phyloP scores from a whole-genome alignment of 2,113 vertebrate genomes.

The human region DNA sequence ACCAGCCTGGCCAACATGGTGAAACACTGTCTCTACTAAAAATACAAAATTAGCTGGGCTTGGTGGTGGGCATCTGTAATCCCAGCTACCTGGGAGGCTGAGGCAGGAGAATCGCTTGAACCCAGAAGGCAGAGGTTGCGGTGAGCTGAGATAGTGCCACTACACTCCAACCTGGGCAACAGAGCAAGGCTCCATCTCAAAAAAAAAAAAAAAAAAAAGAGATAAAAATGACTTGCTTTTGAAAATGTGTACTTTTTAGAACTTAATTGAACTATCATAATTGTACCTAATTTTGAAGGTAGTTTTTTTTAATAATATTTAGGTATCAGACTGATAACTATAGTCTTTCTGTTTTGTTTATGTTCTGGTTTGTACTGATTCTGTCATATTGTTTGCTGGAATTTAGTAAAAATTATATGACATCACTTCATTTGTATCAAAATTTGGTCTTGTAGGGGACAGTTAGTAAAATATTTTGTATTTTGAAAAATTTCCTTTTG shows the following conservation, averaged over 20 bases:
- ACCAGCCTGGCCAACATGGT: no score
- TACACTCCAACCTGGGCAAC: no score
- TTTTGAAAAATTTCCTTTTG: background rate
- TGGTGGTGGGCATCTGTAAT: no score
- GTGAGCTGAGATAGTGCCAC: no score
- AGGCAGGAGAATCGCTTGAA: no score
- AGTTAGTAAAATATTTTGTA: conserved; percentile 21
- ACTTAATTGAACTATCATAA: background rate
- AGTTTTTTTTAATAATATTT: background rate
- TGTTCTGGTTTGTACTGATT: background rate
- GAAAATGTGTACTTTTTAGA: background rate
- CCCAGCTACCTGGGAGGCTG: no score
- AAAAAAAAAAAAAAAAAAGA: background rate
- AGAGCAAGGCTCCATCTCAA: no score
- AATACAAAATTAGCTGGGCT: no score
- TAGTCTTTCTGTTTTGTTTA: background rate
- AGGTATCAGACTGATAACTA: background rate
- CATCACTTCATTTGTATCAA: conserved; percentile 11
- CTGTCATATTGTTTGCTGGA: background rate
- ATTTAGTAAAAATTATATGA: background rate
- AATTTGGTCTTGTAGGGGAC: background rate
- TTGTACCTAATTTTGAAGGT: background rate
- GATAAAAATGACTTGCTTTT: background rate
- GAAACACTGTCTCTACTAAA: no score
- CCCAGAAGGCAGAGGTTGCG: no score